These are phyloP conservation scores for Lontra canadensis DNA, from an alignment of 2,113 vertebrate genomes.

Conservation along the genomic window DNA sequence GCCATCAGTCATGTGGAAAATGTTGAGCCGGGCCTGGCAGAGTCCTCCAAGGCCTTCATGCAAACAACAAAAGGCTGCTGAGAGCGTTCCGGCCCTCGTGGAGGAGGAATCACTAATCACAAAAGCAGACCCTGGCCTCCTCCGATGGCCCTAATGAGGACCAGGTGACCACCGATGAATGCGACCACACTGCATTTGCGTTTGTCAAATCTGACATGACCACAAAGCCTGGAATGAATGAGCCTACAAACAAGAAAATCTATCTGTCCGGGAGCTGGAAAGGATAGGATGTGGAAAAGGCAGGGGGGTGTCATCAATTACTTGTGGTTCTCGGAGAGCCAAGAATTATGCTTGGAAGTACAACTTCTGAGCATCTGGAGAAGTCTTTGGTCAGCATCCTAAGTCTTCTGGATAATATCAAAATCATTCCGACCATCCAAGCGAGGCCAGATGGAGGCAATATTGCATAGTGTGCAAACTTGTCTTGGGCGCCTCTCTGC, in stretches of 20 bases:
- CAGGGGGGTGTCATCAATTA: constrained; percentile 30
- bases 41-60: background rate
- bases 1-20: constrained; percentile 63
- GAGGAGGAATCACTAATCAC: background rate
- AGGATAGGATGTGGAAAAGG: background rate
- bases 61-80: background rate
- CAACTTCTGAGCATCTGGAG: constrained; percentile 62
- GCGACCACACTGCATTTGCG: background rate
- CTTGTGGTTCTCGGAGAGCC: constrained; percentile 50
- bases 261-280: constrained; percentile 46
- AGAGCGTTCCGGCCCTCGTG: background rate
- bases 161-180: constrained; percentile 33
- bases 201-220: background rate
- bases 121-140: constrained; percentile 40
- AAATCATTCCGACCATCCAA: background rate
- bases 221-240: background rate
- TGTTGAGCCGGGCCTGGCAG: background rate
- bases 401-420: constrained; percentile 54
- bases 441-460: constrained; percentile 57
- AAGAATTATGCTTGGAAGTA: constrained; percentile 50
- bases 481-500: background rate
- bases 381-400: constrained; percentile 44
- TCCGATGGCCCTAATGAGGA: constrained; percentile 28
- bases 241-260: background rate
- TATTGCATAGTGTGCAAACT: background rate